Conservation (phyloP, 2,888 invertebrate species). For the Carcina quercana region DNA sequence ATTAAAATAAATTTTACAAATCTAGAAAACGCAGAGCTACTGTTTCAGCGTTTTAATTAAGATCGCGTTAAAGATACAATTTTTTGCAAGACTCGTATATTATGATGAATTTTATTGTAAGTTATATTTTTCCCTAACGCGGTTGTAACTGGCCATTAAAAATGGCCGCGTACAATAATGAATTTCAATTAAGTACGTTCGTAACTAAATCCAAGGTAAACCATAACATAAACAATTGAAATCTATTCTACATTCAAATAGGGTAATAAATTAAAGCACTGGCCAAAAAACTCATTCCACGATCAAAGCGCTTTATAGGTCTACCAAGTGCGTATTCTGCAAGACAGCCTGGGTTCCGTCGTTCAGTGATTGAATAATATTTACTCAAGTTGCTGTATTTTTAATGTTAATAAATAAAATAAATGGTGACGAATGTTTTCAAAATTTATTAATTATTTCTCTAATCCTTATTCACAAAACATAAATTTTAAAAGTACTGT, state of each 20-base stretch:
- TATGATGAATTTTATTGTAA: constrained; percentile 9
- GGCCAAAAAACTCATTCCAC: constrained; percentile 53
- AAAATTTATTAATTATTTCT: no score
- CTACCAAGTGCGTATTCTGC: no score
- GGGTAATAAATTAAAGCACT: constrained; percentile 65
- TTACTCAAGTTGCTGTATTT: no score
- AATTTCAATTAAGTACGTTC: constrained; percentile 19
- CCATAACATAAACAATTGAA: constrained; percentile 43
- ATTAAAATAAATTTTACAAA: no score
- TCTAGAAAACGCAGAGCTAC: no score
- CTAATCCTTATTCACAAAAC: no score
- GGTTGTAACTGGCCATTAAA: constrained; percentile 4
- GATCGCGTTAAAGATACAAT: constrained; percentile 2
- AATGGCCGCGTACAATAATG: neutral
- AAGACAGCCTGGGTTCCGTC: no score
- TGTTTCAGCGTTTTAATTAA: constrained; percentile 1
- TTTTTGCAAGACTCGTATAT: constrained; percentile 9
- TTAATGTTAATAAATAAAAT: no score
- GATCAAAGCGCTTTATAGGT: no score
- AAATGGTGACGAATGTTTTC: no score
- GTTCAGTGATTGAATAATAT: no score
- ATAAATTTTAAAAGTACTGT: no score
- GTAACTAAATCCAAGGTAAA: constrained; percentile 26
- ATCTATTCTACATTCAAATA: constrained; percentile 50
- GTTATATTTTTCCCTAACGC: constrained; percentile 3